Evolutionary conservation across 2,797 vertebrate species (phyloP).

Genomic region (Spinus olivaceus): DNA sequence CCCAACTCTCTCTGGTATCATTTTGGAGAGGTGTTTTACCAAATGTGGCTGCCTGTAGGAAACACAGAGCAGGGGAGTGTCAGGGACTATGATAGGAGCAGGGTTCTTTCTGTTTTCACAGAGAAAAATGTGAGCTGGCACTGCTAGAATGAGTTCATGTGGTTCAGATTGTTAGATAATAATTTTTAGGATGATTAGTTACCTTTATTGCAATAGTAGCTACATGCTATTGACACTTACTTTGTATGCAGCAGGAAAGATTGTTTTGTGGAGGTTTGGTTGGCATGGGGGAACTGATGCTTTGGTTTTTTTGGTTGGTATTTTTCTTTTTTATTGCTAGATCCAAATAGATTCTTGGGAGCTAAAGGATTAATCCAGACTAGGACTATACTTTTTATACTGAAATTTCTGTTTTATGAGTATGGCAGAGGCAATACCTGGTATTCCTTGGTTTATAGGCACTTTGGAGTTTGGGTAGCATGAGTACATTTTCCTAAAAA

Average conservation of each 20-base stretch:
- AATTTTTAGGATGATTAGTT: background rate
- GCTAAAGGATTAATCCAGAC: background rate
- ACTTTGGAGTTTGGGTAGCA: background rate
- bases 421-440: background rate
- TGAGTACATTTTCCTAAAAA: background rate
- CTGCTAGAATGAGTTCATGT: background rate
- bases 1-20: rapidly evolving
- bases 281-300: background rate
- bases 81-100: background rate
- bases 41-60: background rate
- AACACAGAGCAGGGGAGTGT: background rate
- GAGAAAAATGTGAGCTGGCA: background rate
- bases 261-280: background rate
- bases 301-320: background rate
- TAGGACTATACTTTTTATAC: background rate
- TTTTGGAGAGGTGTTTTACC: background rate
- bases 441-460: background rate
- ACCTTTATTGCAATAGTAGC: background rate
- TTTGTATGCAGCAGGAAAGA: background rate
- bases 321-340: background rate
- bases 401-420: background rate
- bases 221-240: background rate
- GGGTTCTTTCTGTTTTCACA: background rate
- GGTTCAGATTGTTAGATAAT: background rate
- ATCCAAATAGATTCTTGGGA: background rate